These are phyloP conservation scores for Autographa gamma DNA, from an alignment of 2,888 invertebrate species.

Conservation along the genomic window DNA sequence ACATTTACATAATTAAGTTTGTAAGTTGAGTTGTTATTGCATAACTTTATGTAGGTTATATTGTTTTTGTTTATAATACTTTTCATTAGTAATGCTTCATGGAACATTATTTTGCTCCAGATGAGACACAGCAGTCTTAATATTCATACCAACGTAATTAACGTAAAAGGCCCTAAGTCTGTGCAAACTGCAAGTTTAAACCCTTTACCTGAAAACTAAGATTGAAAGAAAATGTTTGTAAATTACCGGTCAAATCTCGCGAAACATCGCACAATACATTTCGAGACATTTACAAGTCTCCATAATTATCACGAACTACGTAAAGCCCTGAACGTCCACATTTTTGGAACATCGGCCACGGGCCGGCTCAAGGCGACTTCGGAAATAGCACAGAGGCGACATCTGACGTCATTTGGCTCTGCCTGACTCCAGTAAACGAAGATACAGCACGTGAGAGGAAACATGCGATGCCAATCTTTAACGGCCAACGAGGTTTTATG, in stretches of 20 bases:
- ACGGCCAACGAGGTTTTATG: slow-evolving; percentile 34
- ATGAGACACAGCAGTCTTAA: too few species aligned
- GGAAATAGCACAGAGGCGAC: slow-evolving; percentile 65
- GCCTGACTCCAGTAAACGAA: slow-evolving; percentile 57
- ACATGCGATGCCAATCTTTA: slow-evolving; percentile 50
- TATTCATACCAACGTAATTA: too few species aligned
- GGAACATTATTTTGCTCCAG: too few species aligned
- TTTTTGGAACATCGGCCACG: slow-evolving; percentile 53
- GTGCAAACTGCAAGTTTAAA: too few species aligned
- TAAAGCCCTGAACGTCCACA: slow-evolving; percentile 46
- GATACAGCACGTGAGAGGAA: slow-evolving; percentile 43
- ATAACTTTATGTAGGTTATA: background rate
- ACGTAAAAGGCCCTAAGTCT: too few species aligned
- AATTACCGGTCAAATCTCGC: background rate
- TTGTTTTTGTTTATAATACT: background rate
- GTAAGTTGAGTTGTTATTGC: background rate
- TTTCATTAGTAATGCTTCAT: too few species aligned
- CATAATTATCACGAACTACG: slow-evolving; percentile 37
- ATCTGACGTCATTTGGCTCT: slow-evolving; percentile 68
- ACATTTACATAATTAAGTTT: background rate
- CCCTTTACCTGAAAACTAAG: too few species aligned
- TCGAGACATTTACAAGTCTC: slow-evolving; percentile 5
- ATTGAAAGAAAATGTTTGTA: too few species aligned
- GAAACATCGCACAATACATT: background rate
- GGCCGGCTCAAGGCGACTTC: slow-evolving; percentile 62